Evolutionary conservation across 1,140 invertebrate genomes (phyloP).

Genomic region (Drusus annulatus): DNA sequence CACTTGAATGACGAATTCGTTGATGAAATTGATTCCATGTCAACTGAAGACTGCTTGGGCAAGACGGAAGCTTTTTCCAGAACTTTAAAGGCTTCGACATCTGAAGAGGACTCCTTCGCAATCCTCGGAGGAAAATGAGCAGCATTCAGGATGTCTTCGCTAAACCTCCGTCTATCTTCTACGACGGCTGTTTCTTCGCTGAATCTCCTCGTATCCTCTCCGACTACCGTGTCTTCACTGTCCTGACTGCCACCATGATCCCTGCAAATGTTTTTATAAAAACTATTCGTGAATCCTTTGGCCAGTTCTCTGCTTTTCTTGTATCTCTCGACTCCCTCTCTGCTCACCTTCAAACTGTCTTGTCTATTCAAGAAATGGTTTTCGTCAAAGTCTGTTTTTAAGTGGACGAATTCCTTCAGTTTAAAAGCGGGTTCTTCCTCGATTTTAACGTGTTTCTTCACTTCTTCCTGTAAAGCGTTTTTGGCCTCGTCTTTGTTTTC

Average conservation of each 20-base stretch:
- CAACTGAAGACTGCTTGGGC: neutral
- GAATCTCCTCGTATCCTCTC: neutral
- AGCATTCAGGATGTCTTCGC: neutral
- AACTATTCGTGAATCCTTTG: slow-evolving; percentile 48
- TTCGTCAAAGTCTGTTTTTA: slow-evolving; percentile 25
- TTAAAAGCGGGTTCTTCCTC: slow-evolving; percentile 33
- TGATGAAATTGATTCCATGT: slow-evolving; percentile 43
- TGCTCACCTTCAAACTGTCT: slow-evolving; percentile 32
- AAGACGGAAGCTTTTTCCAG: neutral
- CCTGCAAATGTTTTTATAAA: slow-evolving; percentile 50
- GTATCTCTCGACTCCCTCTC: slow-evolving; percentile 35
- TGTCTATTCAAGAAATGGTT: slow-evolving; percentile 2
- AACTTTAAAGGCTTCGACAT: slow-evolving; percentile 44
- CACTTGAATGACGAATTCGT: slow-evolving; percentile 43
- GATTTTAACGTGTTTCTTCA: slow-evolving; percentile 14
- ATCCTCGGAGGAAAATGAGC: neutral
- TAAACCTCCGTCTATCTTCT: neutral
- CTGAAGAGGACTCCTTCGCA: neutral
- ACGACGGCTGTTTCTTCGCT: neutral
- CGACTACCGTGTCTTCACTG: slow-evolving; percentile 13
- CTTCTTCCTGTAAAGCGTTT: slow-evolving; percentile 3
- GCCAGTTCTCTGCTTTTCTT: slow-evolving; percentile 49
- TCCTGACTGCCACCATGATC: slow-evolving; percentile 40
- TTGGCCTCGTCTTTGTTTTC: neutral
- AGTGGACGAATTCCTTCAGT: slow-evolving; percentile 25